Conservation (phyloP, 2,797 vertebrate species). For the Heliangelus exortis region DNA sequence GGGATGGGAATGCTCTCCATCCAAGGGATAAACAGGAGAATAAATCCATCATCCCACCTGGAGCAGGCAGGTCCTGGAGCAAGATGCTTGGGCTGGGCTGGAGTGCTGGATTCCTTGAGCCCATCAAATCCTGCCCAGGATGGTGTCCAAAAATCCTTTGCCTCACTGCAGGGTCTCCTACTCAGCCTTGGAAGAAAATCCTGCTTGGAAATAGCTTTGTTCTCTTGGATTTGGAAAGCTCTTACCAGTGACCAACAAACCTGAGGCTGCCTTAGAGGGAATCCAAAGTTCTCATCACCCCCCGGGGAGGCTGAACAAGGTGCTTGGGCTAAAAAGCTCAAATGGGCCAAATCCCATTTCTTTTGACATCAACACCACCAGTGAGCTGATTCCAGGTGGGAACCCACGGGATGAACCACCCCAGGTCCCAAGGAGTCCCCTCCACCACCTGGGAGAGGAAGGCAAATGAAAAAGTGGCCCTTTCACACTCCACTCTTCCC, state of each 20-base stretch:
- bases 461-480: not conserved
- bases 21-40: not conserved
- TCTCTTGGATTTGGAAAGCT: not conserved
- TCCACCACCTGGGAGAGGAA: not conserved
- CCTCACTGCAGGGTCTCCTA: not conserved
- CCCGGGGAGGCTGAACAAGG: not conserved
- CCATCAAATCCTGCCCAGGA: rapidly evolving
- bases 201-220: not conserved
- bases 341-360: rapidly evolving
- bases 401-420: not conserved
- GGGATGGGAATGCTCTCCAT: not conserved
- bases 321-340: not conserved
- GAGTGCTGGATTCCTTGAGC: not conserved
- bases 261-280: not conserved
- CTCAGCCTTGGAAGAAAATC: not conserved
- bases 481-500: not conserved
- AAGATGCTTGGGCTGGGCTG: rapidly evolving
- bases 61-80: not conserved
- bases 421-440: rapidly evolving
- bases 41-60: not conserved
- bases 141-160: not conserved
- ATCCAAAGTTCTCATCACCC: not conserved
- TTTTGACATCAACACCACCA: rapidly evolving
- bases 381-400: not conserved
- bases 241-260: not conserved